Evolutionary conservation across 2,888 invertebrate species (phyloP), one percentile per base, ranked within the genome.

Genomic region (Sialis lutaria): DNA sequence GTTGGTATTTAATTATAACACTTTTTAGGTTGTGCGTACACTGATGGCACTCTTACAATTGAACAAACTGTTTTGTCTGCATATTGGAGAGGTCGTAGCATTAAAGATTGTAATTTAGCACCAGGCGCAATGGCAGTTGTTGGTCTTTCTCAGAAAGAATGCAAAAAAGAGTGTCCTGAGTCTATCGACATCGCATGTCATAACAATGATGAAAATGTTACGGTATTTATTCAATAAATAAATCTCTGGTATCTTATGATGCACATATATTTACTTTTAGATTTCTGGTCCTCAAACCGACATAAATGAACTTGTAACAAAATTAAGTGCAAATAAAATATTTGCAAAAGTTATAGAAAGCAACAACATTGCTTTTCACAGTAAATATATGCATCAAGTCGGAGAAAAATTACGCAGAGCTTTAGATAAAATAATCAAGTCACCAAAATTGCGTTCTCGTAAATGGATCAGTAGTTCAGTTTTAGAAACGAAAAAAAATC

Each of bases 381-480:
- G 86, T 62, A 76, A 79, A 57, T 85, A 85, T 65, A 82, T 91
- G 60, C 77, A 80, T 5, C 68, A 76, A 31, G 86, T 83, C 40
- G 87, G 82, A 46, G 82, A 84, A 37, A 77, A 76, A 61, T 70
- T 90, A 57, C 74, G 78, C 50, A 67, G 72, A 53, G 74, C 74
- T 47, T 70, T 87, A 42, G 79, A 84, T 56, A 75, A 77, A 67
- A 77, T 89, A 49, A 82, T 91, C 56, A 73, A 79, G 1, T 69
- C 67, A 46, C 81, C 87, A 5, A 80, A 79, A 60, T 76, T 74
- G 52, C 75, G 93, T 51, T 75, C 82, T 1, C 50, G 72, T 1
- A 75, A 78, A 53, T 93, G 93, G 93, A 69, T 93, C 45, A 88
- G 88, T 53, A 84, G 88, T 22, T 90, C 90, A 47, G 80, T 93